A percentile compares a stretch with the other conserved stretches of the same genome.
These are phyloP conservation scores for Platichthys stellatus DNA, from an alignment of 2,113 vertebrate species.

Conservation along the genomic window DNA sequence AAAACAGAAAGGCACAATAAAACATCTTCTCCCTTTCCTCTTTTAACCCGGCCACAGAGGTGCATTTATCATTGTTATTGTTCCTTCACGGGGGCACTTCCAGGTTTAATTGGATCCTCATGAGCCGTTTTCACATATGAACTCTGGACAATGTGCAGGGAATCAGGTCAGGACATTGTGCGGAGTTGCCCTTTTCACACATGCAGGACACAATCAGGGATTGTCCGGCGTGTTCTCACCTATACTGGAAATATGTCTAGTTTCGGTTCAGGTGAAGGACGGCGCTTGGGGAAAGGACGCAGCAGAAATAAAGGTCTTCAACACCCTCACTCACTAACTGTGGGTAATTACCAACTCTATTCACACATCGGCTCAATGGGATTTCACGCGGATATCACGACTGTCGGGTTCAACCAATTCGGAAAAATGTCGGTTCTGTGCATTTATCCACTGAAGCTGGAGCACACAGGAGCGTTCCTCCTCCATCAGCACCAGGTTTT, in stretches of 20 bases:
- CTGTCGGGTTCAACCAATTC: too few relatives aligned
- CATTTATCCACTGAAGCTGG: slow-evolving; percentile 15
- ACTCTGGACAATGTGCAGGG: not conserved
- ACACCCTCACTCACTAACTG: not conserved
- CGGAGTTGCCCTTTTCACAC: not conserved
- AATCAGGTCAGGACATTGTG: not conserved
- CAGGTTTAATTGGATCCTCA: slow-evolving; percentile 80
- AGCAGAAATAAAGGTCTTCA: not conserved
- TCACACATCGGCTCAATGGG: not conserved
- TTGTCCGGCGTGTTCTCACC: not conserved
- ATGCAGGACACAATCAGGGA: not conserved
- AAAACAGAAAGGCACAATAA: slow-evolving; percentile 60
- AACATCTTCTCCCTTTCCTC: slow-evolving; percentile 59
- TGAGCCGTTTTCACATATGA: slow-evolving; percentile 28
- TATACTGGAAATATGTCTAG: not conserved
- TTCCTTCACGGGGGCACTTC: slow-evolving; percentile 72
- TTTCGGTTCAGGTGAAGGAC: not conserved
- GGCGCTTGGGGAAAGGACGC: not conserved
- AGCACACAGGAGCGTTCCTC: slow-evolving; percentile 40
- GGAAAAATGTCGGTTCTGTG: not conserved
- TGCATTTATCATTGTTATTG: slow-evolving; percentile 78
- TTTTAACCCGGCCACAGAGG: slow-evolving; percentile 61
- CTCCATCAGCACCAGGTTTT: slow-evolving; percentile 35
- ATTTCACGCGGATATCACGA: not conserved
- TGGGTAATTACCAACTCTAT: not conserved